Evolutionary conservation across 2,888 invertebrate genomes (phyloP), one percentile per base, ranked within the genome.

Genomic region (Athripsodes cinereus): DNA sequence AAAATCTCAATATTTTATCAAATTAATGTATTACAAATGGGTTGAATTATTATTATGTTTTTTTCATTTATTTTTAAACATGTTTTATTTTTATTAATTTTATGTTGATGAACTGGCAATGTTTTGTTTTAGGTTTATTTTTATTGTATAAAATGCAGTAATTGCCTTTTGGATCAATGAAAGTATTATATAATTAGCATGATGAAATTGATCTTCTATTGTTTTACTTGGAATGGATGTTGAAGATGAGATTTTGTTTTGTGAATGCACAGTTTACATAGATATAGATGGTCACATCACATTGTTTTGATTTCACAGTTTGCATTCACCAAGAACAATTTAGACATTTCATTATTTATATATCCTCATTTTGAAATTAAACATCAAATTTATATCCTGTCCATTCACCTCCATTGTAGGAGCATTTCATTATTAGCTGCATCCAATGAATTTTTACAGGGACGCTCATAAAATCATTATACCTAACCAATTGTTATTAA

Each of bases 61-160:
- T 40, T 40, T 8, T 40, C 16, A n/a, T 40, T 40, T 40, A 40
- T 40, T 13, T 40, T 8, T n/a, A 40, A 40, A 13, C 40, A 13
- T 40, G 13, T 40, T 40, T 40, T 40, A 2, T 40, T n/a, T 40
- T 40, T 5, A 13, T 40, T 40, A n/a, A 3, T 40, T 16, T n/a
- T 40, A 2, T 40, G 2, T 52, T 22, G 49, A 55, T 50, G 19
- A 52, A 52, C 34, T 59, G 46, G 55, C 54, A 55, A 52, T 55
- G 55, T 55, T 55, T 40, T 51, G 26, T 26, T 6, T 16, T 16
- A 5, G 16, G 13, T 40, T 40, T 40, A 40, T 40, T 3, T 40
- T 40, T 40, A 40, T 40, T 40, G 26, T 26, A 6, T 26, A 26
- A 26, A n/a, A n/a, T n/a, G n/a, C n/a, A n/a, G n/a, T n/a, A n/a